A percentile compares a stretch with the other conserved stretches of the same genome.
Conservation (phyloP, 2,888 invertebrate genomes). For the Drosophila anomalata region DNA sequence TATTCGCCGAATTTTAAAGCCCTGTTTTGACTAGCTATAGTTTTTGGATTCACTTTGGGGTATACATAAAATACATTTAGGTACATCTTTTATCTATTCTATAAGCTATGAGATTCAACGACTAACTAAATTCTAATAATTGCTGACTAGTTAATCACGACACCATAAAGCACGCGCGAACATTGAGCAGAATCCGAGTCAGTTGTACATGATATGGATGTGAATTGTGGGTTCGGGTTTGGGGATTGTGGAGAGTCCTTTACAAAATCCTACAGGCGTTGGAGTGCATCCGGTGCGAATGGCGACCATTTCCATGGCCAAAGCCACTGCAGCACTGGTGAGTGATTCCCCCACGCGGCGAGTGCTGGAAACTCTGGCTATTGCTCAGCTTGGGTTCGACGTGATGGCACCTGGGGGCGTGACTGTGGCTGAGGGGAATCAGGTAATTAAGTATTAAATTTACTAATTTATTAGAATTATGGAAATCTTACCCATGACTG, state of each 20-base stretch:
- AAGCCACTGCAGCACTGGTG: slow-evolving; percentile 83
- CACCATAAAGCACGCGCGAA: slow-evolving; percentile 45
- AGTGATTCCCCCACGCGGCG: slow-evolving; percentile 74
- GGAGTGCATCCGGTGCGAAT: slow-evolving; percentile 82
- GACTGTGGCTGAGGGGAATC: slow-evolving; percentile 53
- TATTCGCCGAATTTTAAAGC: slow-evolving; percentile 37
- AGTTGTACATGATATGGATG: slow-evolving; percentile 49
- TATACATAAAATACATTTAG: slow-evolving; percentile 24
- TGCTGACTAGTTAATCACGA: slow-evolving; percentile 48
- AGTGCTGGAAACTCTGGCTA: slow-evolving; percentile 83
- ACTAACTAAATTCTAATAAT: slow-evolving; percentile 68
- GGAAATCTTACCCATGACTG: slow-evolving; percentile 79
- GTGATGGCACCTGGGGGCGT: slow-evolving; percentile 70
- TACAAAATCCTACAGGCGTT: slow-evolving; percentile 83
- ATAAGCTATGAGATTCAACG: slow-evolving; percentile 54
- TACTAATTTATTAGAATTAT: background rate
- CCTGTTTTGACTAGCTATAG: slow-evolving; percentile 38
- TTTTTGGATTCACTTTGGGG: slow-evolving; percentile 3
- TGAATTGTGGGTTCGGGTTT: background rate
- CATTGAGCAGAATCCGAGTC: slow-evolving; percentile 42
- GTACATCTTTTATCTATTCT: slow-evolving; percentile 40
- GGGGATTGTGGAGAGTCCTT: slow-evolving; percentile 9
- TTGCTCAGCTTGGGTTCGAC: slow-evolving; percentile 78
- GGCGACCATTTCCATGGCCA: slow-evolving; percentile 80
- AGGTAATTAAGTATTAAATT: background rate